Evolutionary conservation across 2,888 invertebrate genomes (phyloP).

Genomic region (Drosophila incognita): DNA sequence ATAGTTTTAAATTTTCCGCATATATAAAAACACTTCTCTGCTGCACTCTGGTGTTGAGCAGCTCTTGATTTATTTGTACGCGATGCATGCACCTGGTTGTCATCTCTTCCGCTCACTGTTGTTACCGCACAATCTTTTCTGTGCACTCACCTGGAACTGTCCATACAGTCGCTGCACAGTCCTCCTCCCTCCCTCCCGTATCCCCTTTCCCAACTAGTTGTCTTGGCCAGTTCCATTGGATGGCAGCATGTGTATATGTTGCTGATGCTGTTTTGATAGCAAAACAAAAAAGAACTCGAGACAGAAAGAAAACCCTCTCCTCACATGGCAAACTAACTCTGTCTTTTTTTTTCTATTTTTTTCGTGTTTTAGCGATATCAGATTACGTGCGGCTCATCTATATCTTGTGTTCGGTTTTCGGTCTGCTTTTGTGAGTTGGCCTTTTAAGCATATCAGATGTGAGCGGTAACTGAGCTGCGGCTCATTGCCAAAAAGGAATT

Average conservation of each 20-base stretch:
- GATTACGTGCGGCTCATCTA: slow-evolving; percentile 69
- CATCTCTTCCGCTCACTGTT: slow-evolving; percentile 60
- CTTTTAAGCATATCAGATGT: slow-evolving; percentile 72
- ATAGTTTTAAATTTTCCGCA: neutral
- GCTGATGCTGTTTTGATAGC: slow-evolving; percentile 61
- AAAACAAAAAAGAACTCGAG: slow-evolving; percentile 39
- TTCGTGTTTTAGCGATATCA: slow-evolving; percentile 57
- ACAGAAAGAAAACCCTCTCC: slow-evolving; percentile 44
- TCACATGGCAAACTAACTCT: slow-evolving; percentile 60
- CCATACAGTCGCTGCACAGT: slow-evolving; percentile 10
- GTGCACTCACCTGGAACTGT: slow-evolving; percentile 65
- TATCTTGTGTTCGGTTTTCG: slow-evolving; percentile 54
- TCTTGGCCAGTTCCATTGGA: slow-evolving; percentile 26
- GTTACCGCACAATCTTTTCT: slow-evolving; percentile 44
- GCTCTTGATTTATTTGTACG: slow-evolving; percentile 54
- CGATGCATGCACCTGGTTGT: slow-evolving; percentile 65
- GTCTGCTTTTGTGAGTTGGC: slow-evolving; percentile 28
- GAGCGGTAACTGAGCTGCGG: slow-evolving; percentile 37
- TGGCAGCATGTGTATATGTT: slow-evolving; percentile 25
- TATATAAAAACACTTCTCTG: slow-evolving; percentile 9
- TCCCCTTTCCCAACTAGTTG: slow-evolving; percentile 15
- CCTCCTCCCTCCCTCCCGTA: neutral
- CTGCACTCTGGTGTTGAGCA: slow-evolving; percentile 4
- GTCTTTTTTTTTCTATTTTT: slow-evolving; percentile 18
- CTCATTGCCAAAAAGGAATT: slow-evolving; percentile 48